Conservation (phyloP, 2,797 vertebrate genomes). For the Leuciscus waleckii region DNA sequence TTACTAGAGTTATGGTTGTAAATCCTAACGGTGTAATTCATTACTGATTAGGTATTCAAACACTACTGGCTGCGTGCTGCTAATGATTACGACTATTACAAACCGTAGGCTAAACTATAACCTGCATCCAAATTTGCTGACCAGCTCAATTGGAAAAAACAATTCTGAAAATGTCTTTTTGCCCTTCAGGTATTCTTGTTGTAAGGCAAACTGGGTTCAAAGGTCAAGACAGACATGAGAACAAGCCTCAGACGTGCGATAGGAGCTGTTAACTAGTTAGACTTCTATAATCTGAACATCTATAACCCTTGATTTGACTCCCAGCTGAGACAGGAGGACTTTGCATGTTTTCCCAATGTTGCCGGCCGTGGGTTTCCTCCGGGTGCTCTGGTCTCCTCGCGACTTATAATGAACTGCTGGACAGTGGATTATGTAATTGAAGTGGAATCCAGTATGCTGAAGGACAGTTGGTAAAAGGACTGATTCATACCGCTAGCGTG, state of each 20-base stretch:
- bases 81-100: neutral
- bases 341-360: neutral
- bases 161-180: neutral
- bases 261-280: neutral
- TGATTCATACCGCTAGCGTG: slow-evolving; percentile 41
- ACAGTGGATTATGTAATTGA: slow-evolving; percentile 61
- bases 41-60: neutral
- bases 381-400: neutral
- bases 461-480: neutral
- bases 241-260: neutral
- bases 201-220: neutral
- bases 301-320: neutral
- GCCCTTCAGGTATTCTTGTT: neutral
- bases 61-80: neutral
- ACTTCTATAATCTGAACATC: neutral
- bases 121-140: neutral
- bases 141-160: neutral
- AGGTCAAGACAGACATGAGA: neutral
- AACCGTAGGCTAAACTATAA: neutral
- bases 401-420: slow-evolving; percentile 55
- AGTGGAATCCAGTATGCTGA: slow-evolving; percentile 3
- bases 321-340: neutral
- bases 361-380: rapidly evolving
- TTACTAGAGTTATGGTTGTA: neutral
- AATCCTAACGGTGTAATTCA: neutral